A percentile compares a stretch with the other conserved stretches of the same genome.
Evolutionary conservation across 2,113 vertebrate species (phyloP).

Genomic region (Mustela lutreola): DNA sequence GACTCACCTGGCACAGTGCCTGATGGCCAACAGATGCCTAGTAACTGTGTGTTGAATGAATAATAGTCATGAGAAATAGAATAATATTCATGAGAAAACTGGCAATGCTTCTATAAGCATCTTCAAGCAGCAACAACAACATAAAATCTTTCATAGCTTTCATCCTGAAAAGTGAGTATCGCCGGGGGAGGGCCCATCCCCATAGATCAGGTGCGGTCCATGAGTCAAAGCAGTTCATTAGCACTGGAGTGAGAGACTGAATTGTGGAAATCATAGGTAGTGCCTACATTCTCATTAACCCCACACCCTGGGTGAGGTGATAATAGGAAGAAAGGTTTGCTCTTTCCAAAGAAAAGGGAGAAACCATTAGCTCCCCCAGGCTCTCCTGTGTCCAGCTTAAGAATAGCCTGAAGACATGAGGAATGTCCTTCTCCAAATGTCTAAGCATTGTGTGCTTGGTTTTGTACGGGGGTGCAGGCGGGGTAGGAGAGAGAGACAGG

Average conservation of each 20-base stretch:
- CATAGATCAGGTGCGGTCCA: background rate
- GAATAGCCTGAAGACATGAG: background rate
- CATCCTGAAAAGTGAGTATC: background rate
- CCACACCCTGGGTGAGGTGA: background rate
- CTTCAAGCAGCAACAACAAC: background rate
- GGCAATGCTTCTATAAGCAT: background rate
- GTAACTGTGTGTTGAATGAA: background rate
- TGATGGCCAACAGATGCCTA: conserved; percentile 18
- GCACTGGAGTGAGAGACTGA: background rate
- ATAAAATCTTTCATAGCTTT: background rate
- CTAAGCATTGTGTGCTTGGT: no score
- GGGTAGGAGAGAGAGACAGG: no score
- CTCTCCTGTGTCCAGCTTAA: background rate
- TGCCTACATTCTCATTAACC: background rate
- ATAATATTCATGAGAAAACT: conserved; percentile 7
- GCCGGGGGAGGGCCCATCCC: background rate
- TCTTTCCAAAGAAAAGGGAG: background rate
- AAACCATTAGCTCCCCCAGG: background rate
- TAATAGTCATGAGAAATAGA: conserved; percentile 24
- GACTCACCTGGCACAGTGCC: conserved; percentile 11
- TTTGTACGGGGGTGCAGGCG: no score
- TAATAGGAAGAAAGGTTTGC: background rate
- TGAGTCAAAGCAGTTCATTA: background rate
- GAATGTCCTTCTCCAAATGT: no score
- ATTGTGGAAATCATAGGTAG: background rate